Base-by-base conservation (phyloP, 2,888 invertebrate genomes). In the Helicoverpa assulta region DNA sequence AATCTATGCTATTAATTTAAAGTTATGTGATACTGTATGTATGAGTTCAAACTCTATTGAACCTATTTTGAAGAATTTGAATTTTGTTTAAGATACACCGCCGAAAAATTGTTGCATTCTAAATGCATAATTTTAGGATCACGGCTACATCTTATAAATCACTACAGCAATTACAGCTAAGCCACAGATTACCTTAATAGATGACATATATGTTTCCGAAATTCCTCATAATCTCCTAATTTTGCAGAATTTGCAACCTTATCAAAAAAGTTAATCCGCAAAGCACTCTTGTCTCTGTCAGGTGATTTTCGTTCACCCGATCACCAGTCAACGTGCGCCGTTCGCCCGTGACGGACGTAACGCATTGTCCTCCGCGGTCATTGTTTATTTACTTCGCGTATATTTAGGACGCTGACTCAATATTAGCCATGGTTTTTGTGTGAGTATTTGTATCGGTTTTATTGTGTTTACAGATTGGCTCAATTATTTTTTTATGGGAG, bases 381-480 rank as follows among this genome's bases (percentile, higher is more conserved):
- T 80, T 82, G 84, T 86, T 88, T 88, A 82, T 81, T 85, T 87
- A 85, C 83, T 76, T 70, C 73, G 79, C 67, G 59, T 73, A 75
- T 74, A 74, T 74, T 78, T 74, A 62, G 76, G 65, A 70, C 80
- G 76, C 80, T 87, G 87, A 86, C 78, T 87, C 85, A 85, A 43
- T 55, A 69, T 66, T 92, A 92, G 91, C 91, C 80, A 93, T 92
- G 85, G 85, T 91, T 85, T 93, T 92, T 80, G 86, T 86, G 93
- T 93, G 83, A 93, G 93, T 92, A 83, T 56, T 72, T 78, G 18
- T 52, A 37, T 29, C 18, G 16, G 10, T 64, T 54, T 53, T n/a
- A 37, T 37, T 55, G 14, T 16, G 5, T 5, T 0, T 33, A 7
- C 47, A 47, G 47, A 47, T 47, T 47, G 47, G 47, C 16, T 6